Evolutionary conservation across 2,888 invertebrate genomes (phyloP), one percentile per base, ranked within the genome.

Genomic region (Neoitamus cyanurus): DNA sequence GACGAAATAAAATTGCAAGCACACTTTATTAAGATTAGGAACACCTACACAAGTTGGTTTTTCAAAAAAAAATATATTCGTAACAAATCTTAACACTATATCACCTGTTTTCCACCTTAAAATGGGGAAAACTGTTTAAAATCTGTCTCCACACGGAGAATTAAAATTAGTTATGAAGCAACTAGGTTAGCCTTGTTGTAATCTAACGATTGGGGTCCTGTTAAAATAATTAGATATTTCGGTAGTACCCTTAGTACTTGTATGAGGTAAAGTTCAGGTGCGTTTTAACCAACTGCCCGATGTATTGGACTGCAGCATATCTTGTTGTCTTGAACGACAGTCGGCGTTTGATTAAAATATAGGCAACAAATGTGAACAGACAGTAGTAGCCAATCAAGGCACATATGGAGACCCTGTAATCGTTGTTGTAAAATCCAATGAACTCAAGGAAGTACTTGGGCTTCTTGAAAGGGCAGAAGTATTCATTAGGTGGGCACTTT

Each of bases 401-500:
- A 0, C 91, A 88, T 2, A 96, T 91, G 87, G 96, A 95, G 25
- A 94, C 88, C 93, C 95, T 94, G 88, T 94, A 95, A 2, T 94
- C 93, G 0, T 93, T 92, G 48, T 94, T 92, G 3, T 95, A 93
- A 94, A 96, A 95, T 2, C 96, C 95, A 93, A 96, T 94, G 31
- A 94, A 92, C 87, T 93, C 92, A 11, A 97, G 93, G 87, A 98
- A 94, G 88, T 95, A 94, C n/a, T 92, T 91, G 0, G 96, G 94
- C 88, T 94, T 94, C 72, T 93, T 94, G 88, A 95, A 96, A 88
- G 95, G 94, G 89, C 97, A 97, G 89, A 95, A 96, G 5, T 93
- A 91, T 85, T 94, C 94, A 0, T 93, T 91, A 0, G 93, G 92
- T 0, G 95, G 95, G 90, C 98, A 98, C 13, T 94, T 92, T 13